Base-by-base conservation (phyloP, 2,888 invertebrate species). In the Aspidiotus destructor region DNA sequence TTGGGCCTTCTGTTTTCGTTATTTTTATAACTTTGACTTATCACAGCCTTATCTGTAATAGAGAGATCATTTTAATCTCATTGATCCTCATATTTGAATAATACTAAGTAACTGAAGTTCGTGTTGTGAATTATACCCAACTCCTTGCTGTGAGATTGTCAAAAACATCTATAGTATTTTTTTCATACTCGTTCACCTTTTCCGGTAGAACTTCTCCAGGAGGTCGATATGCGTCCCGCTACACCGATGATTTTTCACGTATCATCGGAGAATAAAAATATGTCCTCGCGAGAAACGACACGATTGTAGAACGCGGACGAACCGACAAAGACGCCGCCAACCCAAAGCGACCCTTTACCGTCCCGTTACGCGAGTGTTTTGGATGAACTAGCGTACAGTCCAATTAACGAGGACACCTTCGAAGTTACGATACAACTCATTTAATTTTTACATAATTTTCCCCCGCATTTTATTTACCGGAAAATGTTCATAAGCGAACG, bases 351-450 rank as follows among this genome's bases (percentile, higher is more conserved):
- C 53, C 63, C 63, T 63, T 63, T 53, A 41, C 55, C 55, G 15
- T 54, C 11, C n/a, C 13, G 15, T 41, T 41, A 41, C n/a, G 54
- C 54, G 63, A 63, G 63, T 54, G 41, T 54, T 63, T 54, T 63
- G 63, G 41, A 54, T 5, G 52, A 48, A 52, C 63, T 62, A 17
- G 52, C 53, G 63, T 41, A 41, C 28, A 5, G 28, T 28, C 63
- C 63, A 63, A 55, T 63, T 63, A 53, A 63, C 63, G 54, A 53
- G 63, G 63, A 63, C 63, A 63, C 63, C 63, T 63, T 41, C 62
- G 62, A 48, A 62, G 52, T 54, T 54, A 54, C 63, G 63, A 63
- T 54, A 63, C 54, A n/a, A 53, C 16, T 63, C 63, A 63, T 63
- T 63, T 63, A 53, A 63, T 63, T 63, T 55, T 28, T 15, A 53